Percentiles rank a stretch among this genome's conserved stretches.
phyloP scores from a whole-genome alignment of 2,888 invertebrate genomes.

The Bimastos eiseni region DNA sequence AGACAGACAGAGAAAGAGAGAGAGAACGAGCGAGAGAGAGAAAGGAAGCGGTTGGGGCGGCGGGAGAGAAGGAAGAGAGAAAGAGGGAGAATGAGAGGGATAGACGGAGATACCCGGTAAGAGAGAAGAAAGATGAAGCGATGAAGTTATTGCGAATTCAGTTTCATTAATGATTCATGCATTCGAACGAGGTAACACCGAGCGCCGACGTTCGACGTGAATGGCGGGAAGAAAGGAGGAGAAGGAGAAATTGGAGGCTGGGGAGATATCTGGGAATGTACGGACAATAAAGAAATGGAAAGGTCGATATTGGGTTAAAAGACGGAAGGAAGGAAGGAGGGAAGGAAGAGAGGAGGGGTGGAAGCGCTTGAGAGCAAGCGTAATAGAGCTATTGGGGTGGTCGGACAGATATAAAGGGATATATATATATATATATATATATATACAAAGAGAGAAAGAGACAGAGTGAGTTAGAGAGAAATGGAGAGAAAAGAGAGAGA shows the following conservation, averaged over 20 bases:
- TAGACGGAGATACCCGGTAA: not conserved
- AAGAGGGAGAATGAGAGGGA: not conserved
- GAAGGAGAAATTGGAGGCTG: not conserved
- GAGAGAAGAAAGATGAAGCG: not conserved
- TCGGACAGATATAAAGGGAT: not conserved
- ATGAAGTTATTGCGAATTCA: not conserved
- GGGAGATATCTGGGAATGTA: not conserved
- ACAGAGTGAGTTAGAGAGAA: not conserved
- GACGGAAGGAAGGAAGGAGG: not conserved
- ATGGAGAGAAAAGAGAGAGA: not conserved
- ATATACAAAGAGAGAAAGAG: not conserved
- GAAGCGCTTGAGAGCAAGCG: not conserved
- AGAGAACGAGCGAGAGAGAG: not conserved
- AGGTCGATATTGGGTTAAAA: conserved; percentile 3
- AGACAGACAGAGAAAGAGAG: too few relatives aligned
- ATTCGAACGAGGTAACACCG: not conserved
- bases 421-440: not conserved
- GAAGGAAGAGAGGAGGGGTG: not conserved
- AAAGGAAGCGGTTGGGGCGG: not conserved
- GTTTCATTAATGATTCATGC: conserved; percentile 3
- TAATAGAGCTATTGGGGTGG: not conserved
- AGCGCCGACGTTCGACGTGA: not conserved
- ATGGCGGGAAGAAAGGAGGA: not conserved
- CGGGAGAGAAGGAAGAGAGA: not conserved
- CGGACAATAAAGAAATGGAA: not conserved